These are phyloP conservation scores for Scrobipalpa costella DNA, from an alignment of 2,888 invertebrate genomes.

Conservation along the genomic window DNA sequence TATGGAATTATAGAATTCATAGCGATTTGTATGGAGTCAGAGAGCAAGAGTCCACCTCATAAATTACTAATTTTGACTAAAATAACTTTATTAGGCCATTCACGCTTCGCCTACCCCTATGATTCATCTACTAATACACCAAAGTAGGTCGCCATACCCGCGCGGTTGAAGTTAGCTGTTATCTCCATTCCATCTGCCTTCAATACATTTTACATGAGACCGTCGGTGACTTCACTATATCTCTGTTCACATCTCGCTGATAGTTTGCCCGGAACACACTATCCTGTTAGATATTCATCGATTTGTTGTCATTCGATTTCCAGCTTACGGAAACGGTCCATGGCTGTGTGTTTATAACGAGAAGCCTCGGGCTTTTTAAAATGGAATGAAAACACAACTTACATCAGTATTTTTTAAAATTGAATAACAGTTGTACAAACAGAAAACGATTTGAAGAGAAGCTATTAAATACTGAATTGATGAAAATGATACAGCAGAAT, in stretches of 20 bases:
- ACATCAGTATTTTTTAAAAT: no score
- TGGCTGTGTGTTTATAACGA: neutral
- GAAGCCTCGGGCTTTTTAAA: neutral
- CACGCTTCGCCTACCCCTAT: no score
- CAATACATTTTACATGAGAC: slow-evolving; percentile 14
- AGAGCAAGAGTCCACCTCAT: no score
- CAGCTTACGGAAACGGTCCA: neutral
- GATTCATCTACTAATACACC: neutral
- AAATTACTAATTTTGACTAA: no score
- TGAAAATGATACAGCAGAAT: no score
- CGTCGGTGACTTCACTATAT: neutral
- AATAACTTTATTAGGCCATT: no score
- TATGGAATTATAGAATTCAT: no score
- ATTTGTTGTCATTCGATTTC: neutral
- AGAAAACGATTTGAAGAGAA: no score
- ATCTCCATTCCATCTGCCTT: neutral
- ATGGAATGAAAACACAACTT: no score
- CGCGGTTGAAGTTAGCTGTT: neutral
- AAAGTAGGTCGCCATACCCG: neutral
- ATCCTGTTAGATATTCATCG: slow-evolving; percentile 1
- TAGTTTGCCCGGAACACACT: neutral
- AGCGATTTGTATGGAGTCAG: no score
- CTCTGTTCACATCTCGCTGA: neutral
- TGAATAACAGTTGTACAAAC: no score
- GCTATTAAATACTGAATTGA: no score